Evolutionary conservation across 2,797 vertebrate genomes (phyloP).

Genomic region (Cryptoprocta ferox): DNA sequence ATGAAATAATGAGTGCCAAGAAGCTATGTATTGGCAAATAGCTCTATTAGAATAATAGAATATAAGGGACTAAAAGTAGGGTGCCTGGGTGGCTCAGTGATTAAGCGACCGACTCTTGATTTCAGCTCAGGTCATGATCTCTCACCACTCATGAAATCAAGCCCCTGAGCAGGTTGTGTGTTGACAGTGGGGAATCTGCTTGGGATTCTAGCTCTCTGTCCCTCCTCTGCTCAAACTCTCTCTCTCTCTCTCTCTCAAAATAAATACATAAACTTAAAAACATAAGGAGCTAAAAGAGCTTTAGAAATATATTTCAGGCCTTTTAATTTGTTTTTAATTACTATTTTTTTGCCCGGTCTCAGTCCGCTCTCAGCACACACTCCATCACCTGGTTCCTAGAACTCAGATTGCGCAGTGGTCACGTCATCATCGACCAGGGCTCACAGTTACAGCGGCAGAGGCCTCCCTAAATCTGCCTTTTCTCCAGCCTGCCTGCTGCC

Average conservation of each 20-base stretch:
- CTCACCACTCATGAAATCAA: no score
- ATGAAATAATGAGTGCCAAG: neutral
- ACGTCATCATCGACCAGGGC: constrained; percentile 83
- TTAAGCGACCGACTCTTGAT: no score
- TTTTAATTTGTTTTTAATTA: neutral
- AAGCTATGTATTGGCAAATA: neutral
- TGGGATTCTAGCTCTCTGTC: no score
- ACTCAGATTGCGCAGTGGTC: constrained; percentile 85
- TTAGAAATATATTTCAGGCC: neutral
- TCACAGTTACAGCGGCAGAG: neutral
- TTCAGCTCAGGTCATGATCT: no score
- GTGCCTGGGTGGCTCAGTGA: no score
- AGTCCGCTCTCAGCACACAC: constrained; percentile 73
- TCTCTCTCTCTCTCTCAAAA: no score
- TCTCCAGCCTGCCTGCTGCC: neutral
- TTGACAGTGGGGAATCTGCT: no score
- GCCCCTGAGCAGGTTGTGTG: no score
- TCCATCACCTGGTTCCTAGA: constrained; percentile 78
- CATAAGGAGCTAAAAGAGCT: neutral
- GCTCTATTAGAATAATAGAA: neutral
- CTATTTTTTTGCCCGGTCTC: constrained; percentile 74
- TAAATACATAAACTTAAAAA: no score
- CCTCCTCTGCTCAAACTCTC: no score
- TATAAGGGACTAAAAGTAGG: neutral
- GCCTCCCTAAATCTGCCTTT: neutral